Percentiles rank a stretch among this genome's conserved stretches.
phyloP scores from a whole-genome alignment of 2,113 vertebrate genomes.

The Dermatemys mawii region DNA sequence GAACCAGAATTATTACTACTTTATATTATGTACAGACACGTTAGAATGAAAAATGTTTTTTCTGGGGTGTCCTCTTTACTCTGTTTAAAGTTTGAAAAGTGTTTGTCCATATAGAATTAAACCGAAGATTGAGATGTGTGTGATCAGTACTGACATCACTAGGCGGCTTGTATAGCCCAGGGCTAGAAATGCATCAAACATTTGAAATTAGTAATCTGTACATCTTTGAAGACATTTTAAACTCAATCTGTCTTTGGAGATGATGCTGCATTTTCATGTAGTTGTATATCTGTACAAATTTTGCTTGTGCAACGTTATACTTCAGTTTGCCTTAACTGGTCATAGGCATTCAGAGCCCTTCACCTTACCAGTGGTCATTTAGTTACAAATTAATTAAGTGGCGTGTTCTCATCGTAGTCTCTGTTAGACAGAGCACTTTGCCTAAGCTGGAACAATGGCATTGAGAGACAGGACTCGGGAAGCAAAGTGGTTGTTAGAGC shows the following conservation, averaged over 20 bases:
- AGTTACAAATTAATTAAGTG: background rate
- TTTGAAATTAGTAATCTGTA: accelerated
- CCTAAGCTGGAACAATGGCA: background rate
- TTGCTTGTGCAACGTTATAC: background rate
- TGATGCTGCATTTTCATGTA: background rate
- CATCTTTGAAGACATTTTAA: background rate
- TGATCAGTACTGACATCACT: background rate
- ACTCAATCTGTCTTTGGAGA: background rate
- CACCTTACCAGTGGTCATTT: accelerated
- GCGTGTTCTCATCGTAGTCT: background rate
- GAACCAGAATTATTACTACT: background rate
- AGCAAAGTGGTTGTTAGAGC: background rate
- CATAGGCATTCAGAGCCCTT: background rate
- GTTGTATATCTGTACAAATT: accelerated
- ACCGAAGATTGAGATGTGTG: background rate
- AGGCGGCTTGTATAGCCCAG: background rate
- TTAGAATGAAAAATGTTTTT: accelerated
- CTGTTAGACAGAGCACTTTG: background rate
- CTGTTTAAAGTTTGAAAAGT: background rate
- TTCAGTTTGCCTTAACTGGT: background rate
- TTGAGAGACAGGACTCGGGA: background rate
- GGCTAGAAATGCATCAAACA: background rate
- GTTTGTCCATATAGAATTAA: background rate
- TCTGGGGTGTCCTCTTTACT: background rate
- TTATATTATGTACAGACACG: accelerated